A percentile compares a stretch with the other conserved stretches of the same genome.
These are phyloP conservation scores for Neofelis nebulosa DNA, from an alignment of 2,113 vertebrate genomes.

Conservation along the genomic window DNA sequence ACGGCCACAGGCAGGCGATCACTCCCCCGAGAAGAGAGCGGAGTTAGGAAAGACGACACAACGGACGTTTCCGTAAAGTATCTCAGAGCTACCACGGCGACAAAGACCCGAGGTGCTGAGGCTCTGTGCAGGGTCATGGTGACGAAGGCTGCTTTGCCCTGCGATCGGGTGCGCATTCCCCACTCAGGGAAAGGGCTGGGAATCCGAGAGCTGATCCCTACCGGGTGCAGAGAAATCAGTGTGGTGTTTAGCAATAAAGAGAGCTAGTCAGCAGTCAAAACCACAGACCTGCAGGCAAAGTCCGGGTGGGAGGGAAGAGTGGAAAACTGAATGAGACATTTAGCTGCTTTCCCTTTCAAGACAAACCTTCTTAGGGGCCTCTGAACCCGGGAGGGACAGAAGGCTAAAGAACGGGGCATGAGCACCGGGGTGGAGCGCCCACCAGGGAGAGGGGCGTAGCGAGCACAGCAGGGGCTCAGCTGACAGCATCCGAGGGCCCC, in stretches of 20 bases:
- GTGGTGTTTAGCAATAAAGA: fast-evolving
- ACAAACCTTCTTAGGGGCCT: not conserved
- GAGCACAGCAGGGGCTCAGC: fast-evolving
- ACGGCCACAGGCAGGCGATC: fast-evolving
- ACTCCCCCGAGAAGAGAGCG: not conserved
- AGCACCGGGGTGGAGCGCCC: fast-evolving
- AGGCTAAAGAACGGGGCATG: fast-evolving
- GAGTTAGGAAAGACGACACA: fast-evolving
- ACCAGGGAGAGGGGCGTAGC: fast-evolving
- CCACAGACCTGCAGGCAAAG: fast-evolving
- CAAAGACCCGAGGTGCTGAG: fast-evolving
- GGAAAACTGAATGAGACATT: fast-evolving
- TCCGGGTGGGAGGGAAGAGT: too few species aligned
- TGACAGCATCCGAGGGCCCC: not conserved
- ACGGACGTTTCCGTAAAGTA: fast-evolving
- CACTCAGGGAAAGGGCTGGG: not conserved
- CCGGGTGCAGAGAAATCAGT: not conserved
- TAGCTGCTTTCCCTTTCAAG: too few species aligned
- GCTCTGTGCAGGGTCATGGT: fast-evolving
- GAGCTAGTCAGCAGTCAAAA: not conserved
- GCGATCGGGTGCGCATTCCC: too few species aligned
- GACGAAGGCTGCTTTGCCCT: fast-evolving
- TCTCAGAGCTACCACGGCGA: fast-evolving
- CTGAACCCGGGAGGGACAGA: not conserved
- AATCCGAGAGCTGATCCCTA: fast-evolving